Percentiles rank a stretch among this genome's conserved stretches.
Evolutionary conservation across 2,797 vertebrate genomes (phyloP).

Genomic region (Buphagus erythrorhynchus): DNA sequence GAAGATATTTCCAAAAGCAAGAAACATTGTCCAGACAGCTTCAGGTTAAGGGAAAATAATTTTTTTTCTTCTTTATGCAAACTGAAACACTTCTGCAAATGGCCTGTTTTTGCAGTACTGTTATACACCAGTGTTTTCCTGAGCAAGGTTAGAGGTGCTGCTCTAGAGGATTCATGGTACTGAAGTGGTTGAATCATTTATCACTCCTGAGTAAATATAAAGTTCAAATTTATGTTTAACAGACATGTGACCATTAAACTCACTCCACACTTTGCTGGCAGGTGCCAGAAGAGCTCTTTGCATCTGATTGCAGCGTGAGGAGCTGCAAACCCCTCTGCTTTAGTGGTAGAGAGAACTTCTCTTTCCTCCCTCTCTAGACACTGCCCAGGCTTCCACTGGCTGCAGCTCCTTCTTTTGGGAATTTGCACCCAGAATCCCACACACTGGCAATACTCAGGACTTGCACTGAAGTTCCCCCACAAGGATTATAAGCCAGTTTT

Average conservation of each 20-base stretch:
- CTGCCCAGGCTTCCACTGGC: background rate
- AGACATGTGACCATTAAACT: background rate
- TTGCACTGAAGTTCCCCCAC: background rate
- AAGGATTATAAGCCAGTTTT: background rate
- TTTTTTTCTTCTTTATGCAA: background rate
- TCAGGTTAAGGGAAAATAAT: background rate
- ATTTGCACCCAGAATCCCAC: background rate
- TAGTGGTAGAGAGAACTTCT: background rate
- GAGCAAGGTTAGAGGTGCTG: background rate
- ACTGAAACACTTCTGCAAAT: background rate
- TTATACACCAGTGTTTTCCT: background rate
- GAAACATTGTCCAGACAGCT: background rate
- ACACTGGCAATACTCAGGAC: background rate
- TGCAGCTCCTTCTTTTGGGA: background rate
- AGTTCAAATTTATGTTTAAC: background rate
- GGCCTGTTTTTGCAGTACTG: background rate
- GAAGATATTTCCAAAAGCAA: background rate
- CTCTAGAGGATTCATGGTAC: background rate
- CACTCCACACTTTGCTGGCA: background rate
- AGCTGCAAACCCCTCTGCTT: background rate
- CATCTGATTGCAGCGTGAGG: accelerated
- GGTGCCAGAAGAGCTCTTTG: background rate
- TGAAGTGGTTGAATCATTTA: background rate
- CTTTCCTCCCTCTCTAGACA: background rate
- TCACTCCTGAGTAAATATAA: background rate